Evolutionary conservation across 2,113 vertebrate species (phyloP).

Genomic region (Podarcis muralis): DNA sequence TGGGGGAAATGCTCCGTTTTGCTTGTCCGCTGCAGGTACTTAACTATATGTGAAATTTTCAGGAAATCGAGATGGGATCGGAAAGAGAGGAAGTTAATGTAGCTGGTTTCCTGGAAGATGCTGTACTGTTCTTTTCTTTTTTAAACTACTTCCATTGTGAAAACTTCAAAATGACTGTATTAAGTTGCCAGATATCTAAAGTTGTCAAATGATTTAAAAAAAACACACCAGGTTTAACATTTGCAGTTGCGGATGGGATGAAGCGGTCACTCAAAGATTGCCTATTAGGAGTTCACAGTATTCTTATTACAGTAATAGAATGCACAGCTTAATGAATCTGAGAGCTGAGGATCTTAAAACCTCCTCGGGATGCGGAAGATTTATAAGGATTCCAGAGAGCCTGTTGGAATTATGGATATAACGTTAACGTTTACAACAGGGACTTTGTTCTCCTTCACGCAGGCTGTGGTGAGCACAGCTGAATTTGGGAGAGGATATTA

Average conservation of each 20-base stretch:
- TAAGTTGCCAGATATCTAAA: neutral
- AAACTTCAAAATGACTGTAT: neutral
- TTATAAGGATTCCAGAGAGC: constrained; percentile 43
- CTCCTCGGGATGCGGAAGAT: constrained; percentile 1
- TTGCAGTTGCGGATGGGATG: neutral
- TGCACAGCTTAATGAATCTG: neutral
- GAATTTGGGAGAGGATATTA: constrained; percentile 46
- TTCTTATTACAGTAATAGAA: neutral
- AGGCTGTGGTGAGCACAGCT: neutral
- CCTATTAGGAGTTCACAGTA: accelerated
- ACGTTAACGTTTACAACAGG: constrained; percentile 43
- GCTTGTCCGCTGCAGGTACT: neutral
- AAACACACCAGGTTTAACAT: neutral
- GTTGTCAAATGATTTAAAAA: neutral
- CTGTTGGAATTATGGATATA: constrained; percentile 50
- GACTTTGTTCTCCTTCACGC: constrained; percentile 33
- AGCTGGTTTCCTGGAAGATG: neutral
- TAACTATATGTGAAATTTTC: neutral
- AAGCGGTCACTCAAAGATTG: neutral
- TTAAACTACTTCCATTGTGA: neutral
- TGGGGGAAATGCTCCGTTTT: neutral
- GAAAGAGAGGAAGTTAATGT: neutral
- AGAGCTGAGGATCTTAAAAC: constrained; percentile 23
- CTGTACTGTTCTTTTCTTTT: neutral
- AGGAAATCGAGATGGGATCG: neutral